Evolutionary conservation across 2,888 invertebrate species (phyloP).

Genomic region (Osmoderma eremita): DNA sequence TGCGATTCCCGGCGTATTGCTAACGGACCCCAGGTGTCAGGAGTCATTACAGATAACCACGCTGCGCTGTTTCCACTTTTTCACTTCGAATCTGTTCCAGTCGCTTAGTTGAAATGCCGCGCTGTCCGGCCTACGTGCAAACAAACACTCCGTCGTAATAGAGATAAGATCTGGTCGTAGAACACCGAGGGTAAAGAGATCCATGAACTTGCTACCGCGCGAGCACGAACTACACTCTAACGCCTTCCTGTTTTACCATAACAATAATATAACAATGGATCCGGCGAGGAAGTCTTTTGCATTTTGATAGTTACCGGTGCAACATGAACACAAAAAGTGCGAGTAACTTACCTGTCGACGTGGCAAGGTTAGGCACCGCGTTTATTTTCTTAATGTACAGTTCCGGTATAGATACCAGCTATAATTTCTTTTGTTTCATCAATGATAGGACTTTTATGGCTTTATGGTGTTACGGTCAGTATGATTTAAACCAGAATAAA

Average conservation of each 20-base stretch:
- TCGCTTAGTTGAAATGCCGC: conserved; percentile 4
- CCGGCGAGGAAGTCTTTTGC: background rate
- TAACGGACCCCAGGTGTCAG: background rate
- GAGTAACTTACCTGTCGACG: background rate
- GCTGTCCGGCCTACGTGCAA: conserved; percentile 15
- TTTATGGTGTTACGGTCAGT: background rate
- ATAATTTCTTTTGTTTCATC: no score
- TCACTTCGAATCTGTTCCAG: conserved; percentile 7
- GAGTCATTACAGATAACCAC: background rate
- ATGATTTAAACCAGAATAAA: no score
- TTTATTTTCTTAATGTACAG: no score
- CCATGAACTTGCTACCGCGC: conserved; percentile 27
- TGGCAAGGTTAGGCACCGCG: background rate
- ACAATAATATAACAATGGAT: conserved; percentile 23
- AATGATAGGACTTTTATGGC: background rate
- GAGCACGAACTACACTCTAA: conserved; percentile 17
- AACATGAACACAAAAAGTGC: no score
- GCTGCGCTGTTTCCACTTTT: conserved; percentile 10
- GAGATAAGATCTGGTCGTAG: conserved; percentile 23
- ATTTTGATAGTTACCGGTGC: conserved; percentile 3
- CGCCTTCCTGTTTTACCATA: conserved; percentile 30
- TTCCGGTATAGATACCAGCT: background rate
- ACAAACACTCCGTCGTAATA: conserved; percentile 7
- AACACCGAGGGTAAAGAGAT: background rate
- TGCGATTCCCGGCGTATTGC: background rate